phyloP scores from a whole-genome alignment of 2,113 vertebrate species.

The Cheirogaleus medius region DNA sequence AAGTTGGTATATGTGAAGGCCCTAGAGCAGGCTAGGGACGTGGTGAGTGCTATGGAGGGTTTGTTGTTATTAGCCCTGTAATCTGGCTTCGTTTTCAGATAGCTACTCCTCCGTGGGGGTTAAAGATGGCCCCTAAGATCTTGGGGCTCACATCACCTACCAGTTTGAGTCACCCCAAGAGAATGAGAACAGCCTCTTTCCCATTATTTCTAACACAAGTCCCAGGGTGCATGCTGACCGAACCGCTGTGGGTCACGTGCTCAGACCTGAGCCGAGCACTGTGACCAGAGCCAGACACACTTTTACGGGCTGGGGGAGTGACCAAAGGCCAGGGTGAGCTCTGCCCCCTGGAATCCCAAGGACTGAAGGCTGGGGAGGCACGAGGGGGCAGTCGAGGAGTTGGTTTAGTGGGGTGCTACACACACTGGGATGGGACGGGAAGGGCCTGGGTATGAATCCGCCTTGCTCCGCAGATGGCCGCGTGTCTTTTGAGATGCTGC shows the following conservation, averaged over 20 bases:
- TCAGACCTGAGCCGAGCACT: background rate
- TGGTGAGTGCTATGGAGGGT: background rate
- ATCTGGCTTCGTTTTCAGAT: background rate
- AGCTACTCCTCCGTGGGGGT: background rate
- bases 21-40: background rate
- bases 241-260: background rate
- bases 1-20: background rate
- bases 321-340: background rate
- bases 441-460: background rate
- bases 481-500: constrained; percentile 57
- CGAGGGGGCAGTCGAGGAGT: fast-evolving
- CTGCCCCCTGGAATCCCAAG: background rate
- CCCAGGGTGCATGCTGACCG: background rate
- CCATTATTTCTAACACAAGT: background rate
- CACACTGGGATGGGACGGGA: background rate
- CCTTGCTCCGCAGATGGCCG: constrained; percentile 39
- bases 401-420: background rate
- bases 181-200: background rate
- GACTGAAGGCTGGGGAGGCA: too few relatives aligned
- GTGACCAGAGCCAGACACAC: background rate
- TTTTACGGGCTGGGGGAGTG: background rate
- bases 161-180: background rate
- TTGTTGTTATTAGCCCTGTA: background rate
- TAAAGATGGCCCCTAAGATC: background rate
- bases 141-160: background rate